Conservation (phyloP, 2,797 vertebrate genomes). For the Halcyon leucocephala region DNA sequence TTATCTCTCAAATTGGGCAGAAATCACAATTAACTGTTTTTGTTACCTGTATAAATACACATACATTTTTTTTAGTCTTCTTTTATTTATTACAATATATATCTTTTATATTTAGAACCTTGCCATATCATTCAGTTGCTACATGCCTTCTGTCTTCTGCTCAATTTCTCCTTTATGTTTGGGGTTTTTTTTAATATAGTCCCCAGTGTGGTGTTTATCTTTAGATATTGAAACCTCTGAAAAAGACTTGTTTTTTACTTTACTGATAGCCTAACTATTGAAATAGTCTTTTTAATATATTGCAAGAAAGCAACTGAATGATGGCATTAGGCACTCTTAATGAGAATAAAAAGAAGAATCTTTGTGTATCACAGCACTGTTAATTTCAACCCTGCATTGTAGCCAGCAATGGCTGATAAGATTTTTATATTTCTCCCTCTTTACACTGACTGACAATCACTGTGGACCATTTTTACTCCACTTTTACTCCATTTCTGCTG, state of each 20-base stretch:
- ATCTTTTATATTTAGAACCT: neutral
- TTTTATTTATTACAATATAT: neutral
- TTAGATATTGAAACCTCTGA: neutral
- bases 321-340: neutral
- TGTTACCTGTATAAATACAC: neutral
- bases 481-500: conserved; percentile 35
- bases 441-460: neutral
- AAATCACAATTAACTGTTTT: neutral
- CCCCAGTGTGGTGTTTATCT: neutral
- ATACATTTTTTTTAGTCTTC: neutral
- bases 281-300: neutral
- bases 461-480: neutral
- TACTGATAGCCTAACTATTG: conserved; percentile 1
- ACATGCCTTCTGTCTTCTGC: neutral
- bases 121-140: neutral
- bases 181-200: neutral
- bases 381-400: conserved; percentile 30
- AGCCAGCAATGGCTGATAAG: neutral
- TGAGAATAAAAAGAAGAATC: conserved; percentile 1
- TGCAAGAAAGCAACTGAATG: neutral
- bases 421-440: conserved; percentile 26
- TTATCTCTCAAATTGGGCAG: neutral
- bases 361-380: neutral
- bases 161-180: neutral
- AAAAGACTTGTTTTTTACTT: neutral